These are phyloP conservation scores for Erethizon dorsatum DNA, from an alignment of 2,797 vertebrate genomes.

Conservation along the genomic window DNA sequence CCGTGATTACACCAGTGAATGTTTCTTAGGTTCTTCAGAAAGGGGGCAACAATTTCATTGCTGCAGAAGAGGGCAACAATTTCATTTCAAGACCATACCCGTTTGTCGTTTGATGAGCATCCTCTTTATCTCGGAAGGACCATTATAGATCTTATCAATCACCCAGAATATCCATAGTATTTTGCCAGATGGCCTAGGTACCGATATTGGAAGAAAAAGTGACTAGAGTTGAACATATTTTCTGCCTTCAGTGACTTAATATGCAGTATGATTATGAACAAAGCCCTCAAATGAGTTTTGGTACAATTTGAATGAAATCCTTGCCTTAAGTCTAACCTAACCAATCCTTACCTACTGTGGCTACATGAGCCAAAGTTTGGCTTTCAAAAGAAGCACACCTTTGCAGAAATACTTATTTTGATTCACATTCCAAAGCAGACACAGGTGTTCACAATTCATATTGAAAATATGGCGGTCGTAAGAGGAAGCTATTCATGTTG, in stretches of 20 bases:
- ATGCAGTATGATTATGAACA: neutral
- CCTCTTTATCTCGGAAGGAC: neutral
- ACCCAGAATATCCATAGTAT: rapidly evolving
- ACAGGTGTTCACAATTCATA: neutral
- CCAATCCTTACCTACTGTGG: neutral
- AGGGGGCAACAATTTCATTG: neutral
- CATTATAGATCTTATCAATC: neutral
- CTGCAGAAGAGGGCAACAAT: neutral
- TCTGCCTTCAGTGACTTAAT: neutral
- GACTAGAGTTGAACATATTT: neutral
- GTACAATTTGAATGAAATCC: neutral
- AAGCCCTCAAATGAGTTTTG: neutral
- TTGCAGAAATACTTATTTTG: neutral
- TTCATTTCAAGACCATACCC: neutral
- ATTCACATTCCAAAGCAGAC: neutral
- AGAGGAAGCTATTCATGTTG: neutral
- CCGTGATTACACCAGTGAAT: neutral
- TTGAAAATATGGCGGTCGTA: neutral
- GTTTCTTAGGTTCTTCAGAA: neutral
- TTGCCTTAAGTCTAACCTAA: neutral
- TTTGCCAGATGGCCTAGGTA: neutral
- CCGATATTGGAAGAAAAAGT: neutral
- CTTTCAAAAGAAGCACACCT: neutral
- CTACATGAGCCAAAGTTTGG: neutral
- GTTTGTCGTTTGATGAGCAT: neutral